Evolutionary conservation across 2,797 vertebrate species (phyloP), one percentile per base, ranked within the genome.

Genomic region (Onychomys arenicola): DNA sequence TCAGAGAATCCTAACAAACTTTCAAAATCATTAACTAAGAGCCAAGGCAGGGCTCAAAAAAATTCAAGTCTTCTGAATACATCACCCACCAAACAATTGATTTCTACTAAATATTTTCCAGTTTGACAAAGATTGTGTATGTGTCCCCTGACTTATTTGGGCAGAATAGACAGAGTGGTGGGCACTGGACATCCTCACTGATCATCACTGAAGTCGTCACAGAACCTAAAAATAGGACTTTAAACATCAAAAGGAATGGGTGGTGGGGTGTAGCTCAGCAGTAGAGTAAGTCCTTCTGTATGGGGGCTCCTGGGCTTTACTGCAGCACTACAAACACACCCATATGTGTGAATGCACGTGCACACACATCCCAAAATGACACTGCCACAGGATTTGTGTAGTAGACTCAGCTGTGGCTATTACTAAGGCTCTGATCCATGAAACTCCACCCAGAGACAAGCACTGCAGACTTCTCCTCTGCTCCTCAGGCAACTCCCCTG

Each of bases 1-100:
- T 87, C 52, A 29, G 57, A 94, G 84, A 92, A 82, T 90, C 8
- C 59, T 55, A 92, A 19, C 63, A 80, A 75, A 94, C 32, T 40
- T 83, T 40, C 4, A 49, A 46, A 52, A 14, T 46, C 67, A 75
- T n/a, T n/a, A 82, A 13, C 76, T 63, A 87, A 40, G 37, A 94
- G 10, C 6, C 13, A 77, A 1, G 43, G 25, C 4, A 81, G 81
- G 37, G 82, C 13, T 92, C 46, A 84, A 76, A 95, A 52, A 52
- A 13, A 4, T 27, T 90, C 23, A 76, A 69, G 9, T 61, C 55
- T 55, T 88, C 69, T 69, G 67, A n/a, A 37, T n/a, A 52, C 25
- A 57, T 17, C 43, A 52, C 16, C 49, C 19, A 65, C 87, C 40
- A 84, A 49, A 43, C 2, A 61, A 27, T 4, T 93, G 43, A 57